Conservation (phyloP, 2,113 vertebrate species). For the Amazona vittata region DNA sequence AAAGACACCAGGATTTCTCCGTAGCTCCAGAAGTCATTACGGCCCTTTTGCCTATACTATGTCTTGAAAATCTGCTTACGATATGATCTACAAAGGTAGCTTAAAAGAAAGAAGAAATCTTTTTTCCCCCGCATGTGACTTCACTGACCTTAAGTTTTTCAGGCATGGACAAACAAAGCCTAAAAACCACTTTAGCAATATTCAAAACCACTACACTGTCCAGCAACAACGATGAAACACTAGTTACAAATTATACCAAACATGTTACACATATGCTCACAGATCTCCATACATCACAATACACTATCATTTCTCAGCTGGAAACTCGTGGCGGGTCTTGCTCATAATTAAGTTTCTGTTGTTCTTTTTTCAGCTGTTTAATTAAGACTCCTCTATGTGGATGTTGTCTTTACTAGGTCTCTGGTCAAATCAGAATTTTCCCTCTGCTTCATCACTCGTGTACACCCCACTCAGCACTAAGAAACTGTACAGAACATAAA, state of each 20-base stretch:
- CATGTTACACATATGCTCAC: background rate
- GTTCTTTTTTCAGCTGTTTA: constrained; percentile 44
- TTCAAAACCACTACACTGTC: constrained; percentile 19
- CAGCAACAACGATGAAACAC: background rate
- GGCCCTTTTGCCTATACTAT: background rate
- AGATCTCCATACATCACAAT: background rate
- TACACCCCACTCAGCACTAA: background rate
- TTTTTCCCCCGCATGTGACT: background rate
- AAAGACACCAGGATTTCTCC: background rate
- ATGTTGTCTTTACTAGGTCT: background rate
- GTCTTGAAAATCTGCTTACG: background rate
- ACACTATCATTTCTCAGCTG: background rate
- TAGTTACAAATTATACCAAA: background rate
- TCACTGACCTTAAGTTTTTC: constrained; percentile 41
- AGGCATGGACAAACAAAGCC: constrained; percentile 25
- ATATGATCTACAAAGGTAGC: background rate
- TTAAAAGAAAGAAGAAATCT: constrained; percentile 1
- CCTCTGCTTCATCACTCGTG: background rate
- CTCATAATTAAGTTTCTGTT: constrained; percentile 11
- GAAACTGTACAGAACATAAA: background rate
- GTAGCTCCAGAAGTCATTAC: background rate
- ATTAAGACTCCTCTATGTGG: constrained; percentile 43
- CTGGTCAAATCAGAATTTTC: constrained; percentile 11
- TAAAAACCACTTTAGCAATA: constrained; percentile 4
- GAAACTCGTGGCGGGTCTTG: background rate